These are phyloP conservation scores for Eucera pruinosa DNA, from an alignment of 2,888 invertebrate genomes.

Conservation along the genomic window DNA sequence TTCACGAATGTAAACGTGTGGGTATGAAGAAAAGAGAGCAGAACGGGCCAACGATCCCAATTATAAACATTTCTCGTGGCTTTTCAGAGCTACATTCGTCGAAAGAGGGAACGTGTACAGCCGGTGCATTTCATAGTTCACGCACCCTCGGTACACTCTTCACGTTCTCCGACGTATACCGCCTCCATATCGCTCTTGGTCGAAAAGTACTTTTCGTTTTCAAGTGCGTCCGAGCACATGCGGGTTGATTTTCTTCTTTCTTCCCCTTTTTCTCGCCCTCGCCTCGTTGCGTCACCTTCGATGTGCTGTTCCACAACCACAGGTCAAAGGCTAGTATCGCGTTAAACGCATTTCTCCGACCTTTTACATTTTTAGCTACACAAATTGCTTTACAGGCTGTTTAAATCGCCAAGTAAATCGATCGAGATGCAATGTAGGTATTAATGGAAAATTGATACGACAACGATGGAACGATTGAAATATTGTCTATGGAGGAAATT, in stretches of 20 bases:
- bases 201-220: slow-evolving; percentile 79
- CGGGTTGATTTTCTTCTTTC: slow-evolving; percentile 78
- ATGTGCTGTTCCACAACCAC: slow-evolving; percentile 14
- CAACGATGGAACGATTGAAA: too few relatives aligned
- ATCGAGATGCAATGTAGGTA: too few relatives aligned
- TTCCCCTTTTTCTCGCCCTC: slow-evolving; percentile 56
- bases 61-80: slow-evolving; percentile 83
- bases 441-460: too few relatives aligned
- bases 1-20: not conserved
- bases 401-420: too few relatives aligned
- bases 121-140: slow-evolving; percentile 78
- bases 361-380: not conserved
- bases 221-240: slow-evolving; percentile 77
- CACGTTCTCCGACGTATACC: slow-evolving; percentile 61
- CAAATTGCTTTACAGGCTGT: too few relatives aligned
- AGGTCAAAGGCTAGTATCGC: slow-evolving; percentile 43
- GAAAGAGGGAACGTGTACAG: slow-evolving; percentile 69
- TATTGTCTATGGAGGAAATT: too few relatives aligned
- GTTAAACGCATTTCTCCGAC: not conserved
- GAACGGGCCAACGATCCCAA: slow-evolving; percentile 80
- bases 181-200: slow-evolving; percentile 61
- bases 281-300: slow-evolving; percentile 52
- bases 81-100: slow-evolving; percentile 79
- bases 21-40: slow-evolving; percentile 48
- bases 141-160: slow-evolving; percentile 63